phyloP scores from a whole-genome alignment of 2,888 invertebrate genomes.

The Argyresthia goedartella region DNA sequence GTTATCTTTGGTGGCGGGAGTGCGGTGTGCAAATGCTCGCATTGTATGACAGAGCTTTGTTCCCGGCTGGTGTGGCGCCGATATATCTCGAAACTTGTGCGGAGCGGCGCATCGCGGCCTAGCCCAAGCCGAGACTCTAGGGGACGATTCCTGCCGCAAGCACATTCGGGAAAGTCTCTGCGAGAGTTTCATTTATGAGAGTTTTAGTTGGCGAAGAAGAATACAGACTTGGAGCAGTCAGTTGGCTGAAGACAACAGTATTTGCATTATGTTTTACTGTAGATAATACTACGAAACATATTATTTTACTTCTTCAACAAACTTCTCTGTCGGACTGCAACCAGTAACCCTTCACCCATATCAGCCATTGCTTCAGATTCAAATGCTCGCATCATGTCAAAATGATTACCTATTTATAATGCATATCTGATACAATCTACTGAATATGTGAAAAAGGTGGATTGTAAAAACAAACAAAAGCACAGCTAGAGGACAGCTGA shows the following conservation, averaged over 20 bases:
- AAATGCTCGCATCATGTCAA: no score
- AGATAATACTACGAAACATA: no score
- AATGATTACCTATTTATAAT: no score
- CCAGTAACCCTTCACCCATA: no score
- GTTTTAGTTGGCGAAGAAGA: neutral
- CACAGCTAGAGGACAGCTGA: no score
- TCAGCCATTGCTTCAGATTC: no score
- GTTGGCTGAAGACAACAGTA: neutral
- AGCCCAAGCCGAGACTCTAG: neutral
- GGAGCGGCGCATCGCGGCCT: slow-evolving; percentile 30
- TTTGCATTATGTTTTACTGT: neutral
- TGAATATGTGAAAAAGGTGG: neutral
- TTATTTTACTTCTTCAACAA: no score
- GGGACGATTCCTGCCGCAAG: neutral
- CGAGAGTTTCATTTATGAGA: neutral
- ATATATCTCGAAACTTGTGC: slow-evolving; percentile 62
- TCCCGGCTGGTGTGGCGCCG: slow-evolving; percentile 42
- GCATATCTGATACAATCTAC: neutral
- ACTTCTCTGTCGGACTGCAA: no score
- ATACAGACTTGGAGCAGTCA: neutral
- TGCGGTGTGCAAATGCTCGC: slow-evolving; percentile 35
- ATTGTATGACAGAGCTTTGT: slow-evolving; percentile 57
- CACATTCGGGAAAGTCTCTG: neutral
- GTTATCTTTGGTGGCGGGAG: slow-evolving; percentile 41
- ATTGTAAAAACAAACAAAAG: no score